Evolutionary conservation across 2,888 invertebrate species (phyloP).

Genomic region (Podotricha telesiphe): DNA sequence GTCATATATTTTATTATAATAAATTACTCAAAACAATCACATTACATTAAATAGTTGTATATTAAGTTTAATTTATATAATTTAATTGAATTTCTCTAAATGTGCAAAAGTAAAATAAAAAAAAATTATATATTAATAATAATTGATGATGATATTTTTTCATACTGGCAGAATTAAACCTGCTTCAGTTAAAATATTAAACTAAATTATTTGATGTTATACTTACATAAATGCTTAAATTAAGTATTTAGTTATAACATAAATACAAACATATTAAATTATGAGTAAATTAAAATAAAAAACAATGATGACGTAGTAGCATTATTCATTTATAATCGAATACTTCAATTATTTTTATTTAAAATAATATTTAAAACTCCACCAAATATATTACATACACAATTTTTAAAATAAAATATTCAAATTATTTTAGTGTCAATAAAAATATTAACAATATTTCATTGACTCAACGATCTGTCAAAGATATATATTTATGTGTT

Average conservation of each 20-base stretch:
- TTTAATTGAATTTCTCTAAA: background rate
- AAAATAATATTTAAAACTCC: background rate
- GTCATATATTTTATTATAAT: background rate
- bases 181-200: background rate
- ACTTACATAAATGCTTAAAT: slow-evolving; percentile 20
- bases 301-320: background rate
- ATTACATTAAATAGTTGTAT: background rate
- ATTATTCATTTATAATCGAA: background rate
- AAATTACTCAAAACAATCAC: background rate
- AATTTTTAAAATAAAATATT: background rate
- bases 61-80: background rate
- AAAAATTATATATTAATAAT: background rate
- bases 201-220: slow-evolving; percentile 16
- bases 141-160: slow-evolving; percentile 10
- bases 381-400: background rate
- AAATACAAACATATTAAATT: background rate
- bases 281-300: background rate
- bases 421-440: background rate
- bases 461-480: background rate
- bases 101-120: background rate
- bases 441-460: background rate
- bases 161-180: background rate
- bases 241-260: slow-evolving; percentile 23
- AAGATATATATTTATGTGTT: background rate
- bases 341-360: background rate